Evolutionary conservation across 2,113 vertebrate genomes (phyloP).

Genomic region (Podilymbus podiceps): DNA sequence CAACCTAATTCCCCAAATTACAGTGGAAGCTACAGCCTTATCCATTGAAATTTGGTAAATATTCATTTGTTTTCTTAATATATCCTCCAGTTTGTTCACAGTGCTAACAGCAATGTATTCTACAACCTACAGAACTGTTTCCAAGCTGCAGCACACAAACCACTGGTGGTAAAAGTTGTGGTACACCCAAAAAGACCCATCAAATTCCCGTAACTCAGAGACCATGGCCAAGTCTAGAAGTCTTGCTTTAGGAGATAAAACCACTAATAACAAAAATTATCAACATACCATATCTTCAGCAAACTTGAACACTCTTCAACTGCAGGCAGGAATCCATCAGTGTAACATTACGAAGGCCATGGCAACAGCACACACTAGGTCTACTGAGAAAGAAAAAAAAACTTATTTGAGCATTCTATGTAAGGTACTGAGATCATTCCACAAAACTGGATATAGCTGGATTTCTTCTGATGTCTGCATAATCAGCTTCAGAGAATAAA

Average conservation of each 20-base stretch:
- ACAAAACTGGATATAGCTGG: not conserved
- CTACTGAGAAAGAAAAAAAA: not conserved
- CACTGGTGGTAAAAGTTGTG: not conserved
- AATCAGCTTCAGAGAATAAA: not conserved
- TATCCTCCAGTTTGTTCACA: not conserved
- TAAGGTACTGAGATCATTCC: not conserved
- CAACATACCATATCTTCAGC: not conserved
- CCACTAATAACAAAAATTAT: not conserved
- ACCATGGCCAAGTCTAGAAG: not conserved
- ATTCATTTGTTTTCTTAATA: not conserved
- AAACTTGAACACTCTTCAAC: not conserved
- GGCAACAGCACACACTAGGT: not conserved
- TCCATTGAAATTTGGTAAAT: not conserved
- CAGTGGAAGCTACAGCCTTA: not conserved
- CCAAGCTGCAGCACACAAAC: not conserved
- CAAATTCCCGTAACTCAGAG: not conserved
- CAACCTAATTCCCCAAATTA: not conserved
- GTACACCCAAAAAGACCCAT: not conserved
- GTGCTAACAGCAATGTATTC: not conserved
- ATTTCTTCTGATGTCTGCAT: not conserved
- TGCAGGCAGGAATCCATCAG: not conserved
- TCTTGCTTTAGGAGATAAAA: not conserved
- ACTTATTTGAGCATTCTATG: not conserved
- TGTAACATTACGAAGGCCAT: rapidly evolving
- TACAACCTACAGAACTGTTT: not conserved